Base-by-base conservation (phyloP, 2,797 vertebrate genomes). In the Enteromius anoplus region DNA sequence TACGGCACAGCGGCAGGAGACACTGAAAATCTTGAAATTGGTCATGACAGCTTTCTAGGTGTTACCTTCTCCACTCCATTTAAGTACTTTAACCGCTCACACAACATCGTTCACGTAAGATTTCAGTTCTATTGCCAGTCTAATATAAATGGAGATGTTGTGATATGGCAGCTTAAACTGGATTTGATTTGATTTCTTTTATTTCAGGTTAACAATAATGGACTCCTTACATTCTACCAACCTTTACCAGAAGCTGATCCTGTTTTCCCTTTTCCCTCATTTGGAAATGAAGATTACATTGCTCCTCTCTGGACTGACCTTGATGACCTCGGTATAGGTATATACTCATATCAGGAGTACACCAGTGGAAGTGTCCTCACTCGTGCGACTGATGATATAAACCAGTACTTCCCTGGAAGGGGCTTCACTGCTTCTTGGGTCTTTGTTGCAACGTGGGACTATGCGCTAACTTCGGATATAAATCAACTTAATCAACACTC, bases 381-480 rank as follows among this genome's bases (percentile, higher is more conserved):
- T 23, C 62, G 17, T 0, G 83, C 83, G 32, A 49, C 49, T 55
- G 2, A 69, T 1, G 70, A 84, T 19, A 69, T 84, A 17, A 75
- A 68, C 29, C 68, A n/a, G 7, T 47, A 45, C 37, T 84, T 68
- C 5, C 78, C 83, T 37, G 60, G 53, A 1, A n/a, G 0, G 11
- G 21, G 19, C 21, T 80, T 80, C 4, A 7, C 1, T 14, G 78
- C 78, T 40, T 47, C 70, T 34, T 84, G 34, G 49, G 78, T 84
- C 5, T 84, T 84, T 68, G 77, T 84, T 8, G 62, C 8, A 29
- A 84, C 83, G 0, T 84, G 78, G 82, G 53, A 84, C 21, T 64
- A 5, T 49, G 51, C 26, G 7, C 19, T 9, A 6, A 51, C 77
- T 10, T 3, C 0, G 0, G 14, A 79, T 68, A 0, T 10, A 12